These are phyloP conservation scores for Ochropleura plecta DNA, from an alignment of 2,888 invertebrate genomes.

Conservation along the genomic window DNA sequence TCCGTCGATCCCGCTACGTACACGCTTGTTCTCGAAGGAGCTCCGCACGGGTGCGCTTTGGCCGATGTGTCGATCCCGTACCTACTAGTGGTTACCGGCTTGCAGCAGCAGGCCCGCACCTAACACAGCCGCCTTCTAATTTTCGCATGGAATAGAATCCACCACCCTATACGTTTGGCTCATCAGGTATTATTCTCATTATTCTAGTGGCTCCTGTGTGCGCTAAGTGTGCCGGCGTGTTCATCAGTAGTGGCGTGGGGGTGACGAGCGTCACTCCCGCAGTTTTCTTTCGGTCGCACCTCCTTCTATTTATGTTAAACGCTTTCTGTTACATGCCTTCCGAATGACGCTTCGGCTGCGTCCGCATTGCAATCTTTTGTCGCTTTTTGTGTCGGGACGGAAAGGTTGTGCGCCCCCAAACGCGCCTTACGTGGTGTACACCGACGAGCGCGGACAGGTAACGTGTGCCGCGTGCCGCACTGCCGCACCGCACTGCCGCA, in stretches of 20 bases:
- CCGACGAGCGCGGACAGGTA: slow-evolving; percentile 99
- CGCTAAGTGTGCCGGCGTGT: slow-evolving; percentile 88
- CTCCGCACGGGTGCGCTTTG: slow-evolving; percentile 89
- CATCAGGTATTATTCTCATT: slow-evolving; percentile 90
- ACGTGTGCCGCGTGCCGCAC: slow-evolving; percentile 82
- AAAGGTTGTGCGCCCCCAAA: slow-evolving; percentile 94
- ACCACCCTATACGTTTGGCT: slow-evolving; percentile 90
- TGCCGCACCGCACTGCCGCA: slow-evolving; percentile 31
- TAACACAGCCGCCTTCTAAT: slow-evolving; percentile 90
- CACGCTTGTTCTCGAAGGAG: slow-evolving; percentile 89
- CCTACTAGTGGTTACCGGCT: slow-evolving; percentile 86
- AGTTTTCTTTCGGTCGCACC: slow-evolving; percentile 84
- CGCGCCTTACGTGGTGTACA: slow-evolving; percentile 98
- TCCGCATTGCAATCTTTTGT: slow-evolving; percentile 88
- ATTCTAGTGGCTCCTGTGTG: slow-evolving; percentile 89
- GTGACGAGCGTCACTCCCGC: slow-evolving; percentile 81
- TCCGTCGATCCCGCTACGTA: slow-evolving; percentile 90
- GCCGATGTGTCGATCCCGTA: slow-evolving; percentile 87
- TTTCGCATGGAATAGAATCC: slow-evolving; percentile 90
- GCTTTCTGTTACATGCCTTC: slow-evolving; percentile 91
- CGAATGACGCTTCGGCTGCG: slow-evolving; percentile 90
- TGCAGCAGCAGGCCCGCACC: slow-evolving; percentile 89
- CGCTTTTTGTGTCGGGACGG: slow-evolving; percentile 88
- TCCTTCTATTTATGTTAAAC: slow-evolving; percentile 88
- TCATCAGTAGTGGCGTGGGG: slow-evolving; percentile 84